Conservation (phyloP, 2,888 invertebrate genomes). For the Eupeodes luniger region DNA sequence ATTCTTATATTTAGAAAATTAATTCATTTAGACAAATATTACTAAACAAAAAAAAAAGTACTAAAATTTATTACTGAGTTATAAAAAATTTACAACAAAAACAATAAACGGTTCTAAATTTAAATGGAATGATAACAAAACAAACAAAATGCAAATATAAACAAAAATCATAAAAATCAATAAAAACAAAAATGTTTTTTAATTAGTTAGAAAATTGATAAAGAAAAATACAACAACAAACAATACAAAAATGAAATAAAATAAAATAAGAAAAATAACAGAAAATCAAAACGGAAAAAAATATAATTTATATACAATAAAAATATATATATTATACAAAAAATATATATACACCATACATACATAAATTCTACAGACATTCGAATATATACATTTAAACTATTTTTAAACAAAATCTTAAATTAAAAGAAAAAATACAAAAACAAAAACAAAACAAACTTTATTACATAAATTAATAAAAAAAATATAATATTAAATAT, state of each 20-base stretch:
- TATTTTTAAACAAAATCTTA: conserved; percentile 63
- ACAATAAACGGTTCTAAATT: conserved; percentile 62
- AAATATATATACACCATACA: conserved; percentile 71
- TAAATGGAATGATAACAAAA: conserved; percentile 36
- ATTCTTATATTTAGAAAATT: conserved; percentile 67
- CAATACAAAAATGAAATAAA: conserved; percentile 35
- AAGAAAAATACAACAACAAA: conserved; percentile 50
- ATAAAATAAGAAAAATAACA: not conserved
- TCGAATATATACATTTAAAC: conserved; percentile 75
- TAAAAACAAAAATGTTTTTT: conserved; percentile 62
- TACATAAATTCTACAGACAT: conserved; percentile 76
- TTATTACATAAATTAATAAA: conserved; percentile 45
- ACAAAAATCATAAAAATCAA: not conserved
- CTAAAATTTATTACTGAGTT: conserved; percentile 40
- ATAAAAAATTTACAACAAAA: conserved; percentile 53
- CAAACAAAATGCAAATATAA: not conserved
- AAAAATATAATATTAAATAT: conserved; percentile 30
- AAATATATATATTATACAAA: conserved; percentile 64
- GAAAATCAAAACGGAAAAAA: conserved; percentile 64
- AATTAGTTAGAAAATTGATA: conserved; percentile 70
- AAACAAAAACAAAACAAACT: conserved; percentile 43
- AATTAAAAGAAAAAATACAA: conserved; percentile 41
- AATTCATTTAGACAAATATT: conserved; percentile 59
- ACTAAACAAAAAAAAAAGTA: conserved; percentile 34
- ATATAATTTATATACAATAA: conserved; percentile 68